phyloP scores from a whole-genome alignment of 2,113 vertebrate genomes.

The Accipiter virgatus region DNA sequence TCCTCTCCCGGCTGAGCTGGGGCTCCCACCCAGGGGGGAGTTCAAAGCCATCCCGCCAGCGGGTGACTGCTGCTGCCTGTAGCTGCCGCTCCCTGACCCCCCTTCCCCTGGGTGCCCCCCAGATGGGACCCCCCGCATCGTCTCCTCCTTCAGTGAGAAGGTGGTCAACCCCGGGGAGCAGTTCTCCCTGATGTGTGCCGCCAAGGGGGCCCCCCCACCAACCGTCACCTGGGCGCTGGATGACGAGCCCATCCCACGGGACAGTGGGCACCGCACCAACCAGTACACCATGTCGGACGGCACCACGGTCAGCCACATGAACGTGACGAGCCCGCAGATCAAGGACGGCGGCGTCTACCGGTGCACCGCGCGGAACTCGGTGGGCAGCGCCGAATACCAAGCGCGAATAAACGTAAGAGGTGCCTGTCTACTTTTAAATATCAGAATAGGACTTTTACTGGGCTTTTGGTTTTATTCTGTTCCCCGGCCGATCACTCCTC shows the following conservation, averaged over 20 bases:
- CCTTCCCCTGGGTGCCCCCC: slow-evolving; percentile 21
- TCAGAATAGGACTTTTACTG: slow-evolving; percentile 86
- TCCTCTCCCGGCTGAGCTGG: background rate
- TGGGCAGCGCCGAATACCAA: slow-evolving; percentile 99
- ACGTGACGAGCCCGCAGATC: slow-evolving; percentile 93
- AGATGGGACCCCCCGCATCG: slow-evolving; percentile 95
- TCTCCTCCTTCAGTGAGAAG: slow-evolving; percentile 97
- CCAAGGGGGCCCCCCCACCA: slow-evolving; percentile 94
- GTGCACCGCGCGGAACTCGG: slow-evolving; percentile 97
- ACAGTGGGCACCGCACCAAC: slow-evolving; percentile 88
- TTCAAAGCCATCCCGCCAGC: background rate
- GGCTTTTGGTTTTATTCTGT: slow-evolving; percentile 68
- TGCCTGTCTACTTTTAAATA: slow-evolving; percentile 99
- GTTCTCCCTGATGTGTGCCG: slow-evolving; percentile 94
- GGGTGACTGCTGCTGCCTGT: background rate
- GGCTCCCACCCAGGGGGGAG: background rate
- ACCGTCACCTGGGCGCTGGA: slow-evolving; percentile 97
- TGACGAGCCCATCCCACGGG: slow-evolving; percentile 90
- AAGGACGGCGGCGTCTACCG: slow-evolving; percentile 98
- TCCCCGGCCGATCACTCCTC: background rate
- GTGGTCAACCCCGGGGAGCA: slow-evolving; percentile 95
- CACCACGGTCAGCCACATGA: slow-evolving; percentile 95
- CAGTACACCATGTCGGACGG: slow-evolving; percentile 96
- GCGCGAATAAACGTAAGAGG: slow-evolving; percentile 99
- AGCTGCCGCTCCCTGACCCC: background rate